These are phyloP conservation scores for Pantherophis alleghaniensis DNA, from an alignment of 2,797 vertebrate genomes.

Conservation along the genomic window DNA sequence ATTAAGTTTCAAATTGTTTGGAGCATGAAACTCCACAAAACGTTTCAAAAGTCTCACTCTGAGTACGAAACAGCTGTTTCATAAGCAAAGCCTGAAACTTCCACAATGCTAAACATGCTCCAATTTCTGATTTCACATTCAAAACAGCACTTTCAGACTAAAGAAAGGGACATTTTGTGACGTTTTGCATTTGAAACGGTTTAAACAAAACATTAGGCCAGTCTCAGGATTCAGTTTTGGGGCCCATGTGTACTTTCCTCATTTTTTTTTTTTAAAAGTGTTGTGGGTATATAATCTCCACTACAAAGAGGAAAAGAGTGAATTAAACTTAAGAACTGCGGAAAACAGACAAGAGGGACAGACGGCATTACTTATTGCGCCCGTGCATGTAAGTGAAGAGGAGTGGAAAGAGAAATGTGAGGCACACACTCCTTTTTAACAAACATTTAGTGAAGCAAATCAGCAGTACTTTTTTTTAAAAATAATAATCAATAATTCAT, in stretches of 20 bases:
- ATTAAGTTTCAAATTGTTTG: neutral
- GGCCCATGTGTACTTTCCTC: neutral
- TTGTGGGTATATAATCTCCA: neutral
- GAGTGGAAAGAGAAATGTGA: neutral
- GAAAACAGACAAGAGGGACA: neutral
- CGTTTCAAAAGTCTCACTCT: neutral
- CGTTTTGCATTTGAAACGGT: neutral
- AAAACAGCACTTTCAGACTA: neutral
- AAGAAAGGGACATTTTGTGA: neutral
- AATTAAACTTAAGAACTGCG: neutral
- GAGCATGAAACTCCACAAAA: neutral
- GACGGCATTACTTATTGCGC: neutral
- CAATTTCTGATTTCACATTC: neutral
- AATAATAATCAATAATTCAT: neutral
- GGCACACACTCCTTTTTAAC: neutral
- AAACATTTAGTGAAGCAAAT: neutral
- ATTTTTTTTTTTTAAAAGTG: neutral
- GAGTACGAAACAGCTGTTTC: neutral
- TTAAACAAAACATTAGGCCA: neutral
- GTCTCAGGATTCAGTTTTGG: neutral
- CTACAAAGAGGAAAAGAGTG: neutral
- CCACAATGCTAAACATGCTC: neutral
- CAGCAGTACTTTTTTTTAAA: neutral
- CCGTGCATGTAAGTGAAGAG: conserved; percentile 13
- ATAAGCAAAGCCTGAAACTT: neutral